These are phyloP conservation scores for Tipula unca DNA, from an alignment of 2,888 invertebrate genomes.

Conservation along the genomic window DNA sequence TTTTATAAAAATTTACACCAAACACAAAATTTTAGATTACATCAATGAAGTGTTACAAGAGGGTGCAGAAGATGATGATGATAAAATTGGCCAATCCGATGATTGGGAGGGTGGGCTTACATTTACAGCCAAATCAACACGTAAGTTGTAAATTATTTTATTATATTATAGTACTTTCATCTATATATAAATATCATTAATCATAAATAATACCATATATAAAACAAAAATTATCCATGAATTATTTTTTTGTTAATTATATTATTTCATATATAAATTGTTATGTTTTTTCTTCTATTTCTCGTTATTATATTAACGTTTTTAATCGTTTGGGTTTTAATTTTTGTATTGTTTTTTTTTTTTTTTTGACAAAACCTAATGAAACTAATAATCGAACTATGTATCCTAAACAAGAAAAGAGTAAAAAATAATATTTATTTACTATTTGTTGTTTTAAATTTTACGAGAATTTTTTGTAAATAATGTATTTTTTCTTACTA, in stretches of 20 bases:
- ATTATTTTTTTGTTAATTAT: conserved; percentile 28
- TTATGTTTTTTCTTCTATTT: not conserved
- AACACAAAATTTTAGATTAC: conserved; percentile 53
- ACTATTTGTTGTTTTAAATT: not conserved
- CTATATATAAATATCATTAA: not conserved
- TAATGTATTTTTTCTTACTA: not conserved
- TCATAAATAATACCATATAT: not conserved
- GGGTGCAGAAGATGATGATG: conserved; percentile 47
- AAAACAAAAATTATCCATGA: conserved; percentile 21
- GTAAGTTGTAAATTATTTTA: conserved; percentile 52
- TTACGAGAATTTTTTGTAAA: not conserved
- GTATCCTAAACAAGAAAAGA: not conserved
- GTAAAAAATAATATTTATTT: conserved; percentile 27
- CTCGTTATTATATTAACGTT: conserved; percentile 24
- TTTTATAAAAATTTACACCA: not conserved
- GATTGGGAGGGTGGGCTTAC: conserved; percentile 84
- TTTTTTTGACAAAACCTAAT: not conserved
- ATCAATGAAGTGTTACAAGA: conserved; percentile 75
- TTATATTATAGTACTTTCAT: conserved; percentile 24
- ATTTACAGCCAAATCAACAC: conserved; percentile 81
- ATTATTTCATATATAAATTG: not conserved
- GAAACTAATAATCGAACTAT: not conserved
- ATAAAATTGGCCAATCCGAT: conserved; percentile 48
- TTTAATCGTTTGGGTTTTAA: conserved; percentile 26
- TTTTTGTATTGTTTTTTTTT: not conserved